phyloP scores from a whole-genome alignment of 2,888 invertebrate species.

The Sialis fuliginosa region DNA sequence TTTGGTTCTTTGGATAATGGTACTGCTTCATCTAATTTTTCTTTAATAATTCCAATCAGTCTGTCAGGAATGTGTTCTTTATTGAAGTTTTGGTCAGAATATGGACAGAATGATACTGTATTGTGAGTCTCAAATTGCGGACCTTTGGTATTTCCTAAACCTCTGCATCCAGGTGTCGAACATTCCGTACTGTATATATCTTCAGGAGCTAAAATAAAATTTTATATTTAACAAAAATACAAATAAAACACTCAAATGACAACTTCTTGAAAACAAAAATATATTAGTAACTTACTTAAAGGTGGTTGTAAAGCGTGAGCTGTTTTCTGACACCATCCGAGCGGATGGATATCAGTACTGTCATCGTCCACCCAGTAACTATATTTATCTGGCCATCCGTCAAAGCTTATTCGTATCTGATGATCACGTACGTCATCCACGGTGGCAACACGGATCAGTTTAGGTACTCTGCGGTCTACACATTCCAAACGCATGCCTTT shows the following conservation, averaged over 20 bases:
- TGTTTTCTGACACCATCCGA: conserved; percentile 81
- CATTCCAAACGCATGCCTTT: conserved; percentile 76
- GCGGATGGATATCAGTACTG: conserved; percentile 76
- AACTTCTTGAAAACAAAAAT: conserved; percentile 1
- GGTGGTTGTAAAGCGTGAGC: conserved; percentile 76
- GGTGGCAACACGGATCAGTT: conserved; percentile 70
- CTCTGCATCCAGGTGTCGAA: conserved; percentile 72
- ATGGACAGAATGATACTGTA: conserved; percentile 58
- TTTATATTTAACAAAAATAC: conserved; percentile 4
- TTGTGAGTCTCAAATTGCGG: conserved; percentile 57
- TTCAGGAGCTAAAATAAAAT: conserved; percentile 33
- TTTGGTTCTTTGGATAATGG: conserved; percentile 24
- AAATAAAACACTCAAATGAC: background rate
- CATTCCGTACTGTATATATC: conserved; percentile 50
- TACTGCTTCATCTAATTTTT: conserved; percentile 21
- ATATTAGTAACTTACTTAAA: conserved; percentile 36
- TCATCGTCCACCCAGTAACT: conserved; percentile 86
- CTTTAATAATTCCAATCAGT: conserved; percentile 27
- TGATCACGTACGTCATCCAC: conserved; percentile 60
- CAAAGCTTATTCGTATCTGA: conserved; percentile 62
- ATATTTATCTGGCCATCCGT: conserved; percentile 74
- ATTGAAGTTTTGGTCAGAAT: conserved; percentile 38
- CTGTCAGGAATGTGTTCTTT: conserved; percentile 30
- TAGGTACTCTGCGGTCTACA: conserved; percentile 68
- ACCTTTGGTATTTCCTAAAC: conserved; percentile 74